Percentiles rank a stretch among this genome's conserved stretches.
phyloP scores from a whole-genome alignment of 1,140 invertebrate species.

The Helicoverpa zea region DNA sequence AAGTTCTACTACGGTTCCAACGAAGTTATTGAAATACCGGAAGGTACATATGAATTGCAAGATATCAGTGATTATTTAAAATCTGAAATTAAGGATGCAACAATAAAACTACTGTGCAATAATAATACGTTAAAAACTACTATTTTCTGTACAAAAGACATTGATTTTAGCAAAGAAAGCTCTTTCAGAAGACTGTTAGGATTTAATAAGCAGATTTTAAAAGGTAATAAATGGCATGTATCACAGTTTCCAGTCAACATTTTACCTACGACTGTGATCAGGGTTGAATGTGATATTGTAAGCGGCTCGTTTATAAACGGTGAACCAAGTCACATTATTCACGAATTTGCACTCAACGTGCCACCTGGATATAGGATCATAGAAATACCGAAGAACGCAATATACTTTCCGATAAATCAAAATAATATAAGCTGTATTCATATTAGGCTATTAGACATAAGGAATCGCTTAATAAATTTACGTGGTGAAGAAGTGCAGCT shows the following conservation, averaged over 20 bases:
- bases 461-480: background rate
- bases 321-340: conserved; percentile 5
- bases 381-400: conserved; percentile 14
- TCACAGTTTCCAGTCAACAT: background rate
- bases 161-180: background rate
- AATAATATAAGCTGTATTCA: conserved; percentile 10
- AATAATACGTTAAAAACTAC: conserved; percentile 3
- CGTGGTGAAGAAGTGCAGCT: background rate
- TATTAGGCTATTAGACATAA: background rate
- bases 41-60: conserved; percentile 8
- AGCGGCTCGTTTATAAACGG: conserved; percentile 3
- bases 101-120: conserved; percentile 1
- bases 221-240: conserved; percentile 6
- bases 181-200: background rate
- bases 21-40: conserved; percentile 5
- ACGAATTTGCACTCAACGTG: conserved; percentile 16
- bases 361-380: conserved; percentile 13
- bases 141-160: background rate
- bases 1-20: background rate
- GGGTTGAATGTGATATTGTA: background rate
- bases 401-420: conserved; percentile 16
- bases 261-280: conserved; percentile 2
- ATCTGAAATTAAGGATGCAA: background rate
- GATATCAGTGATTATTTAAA: conserved; percentile 10
- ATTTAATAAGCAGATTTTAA: background rate